Conservation (phyloP, 2,113 vertebrate genomes). For the Mormyrus iriodes region DNA sequence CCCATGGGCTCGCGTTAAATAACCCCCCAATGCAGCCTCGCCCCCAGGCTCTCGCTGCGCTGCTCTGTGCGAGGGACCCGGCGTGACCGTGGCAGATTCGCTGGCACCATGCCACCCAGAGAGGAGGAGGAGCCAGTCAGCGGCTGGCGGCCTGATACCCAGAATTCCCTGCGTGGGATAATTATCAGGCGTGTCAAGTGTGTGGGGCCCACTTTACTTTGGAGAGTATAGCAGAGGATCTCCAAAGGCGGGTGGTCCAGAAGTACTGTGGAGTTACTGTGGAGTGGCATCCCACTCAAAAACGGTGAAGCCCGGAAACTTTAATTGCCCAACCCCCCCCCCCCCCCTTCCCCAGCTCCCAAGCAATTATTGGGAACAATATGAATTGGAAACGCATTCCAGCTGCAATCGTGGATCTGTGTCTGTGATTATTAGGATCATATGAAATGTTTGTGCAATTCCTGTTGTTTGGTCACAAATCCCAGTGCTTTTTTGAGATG, state of each 20-base stretch:
- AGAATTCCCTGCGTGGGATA: background rate
- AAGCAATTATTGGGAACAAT: background rate
- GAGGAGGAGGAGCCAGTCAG: background rate
- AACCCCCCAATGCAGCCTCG: too few relatives aligned
- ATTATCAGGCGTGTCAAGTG: background rate
- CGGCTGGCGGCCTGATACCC: background rate
- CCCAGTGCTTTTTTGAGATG: background rate
- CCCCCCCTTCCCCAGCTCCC: background rate
- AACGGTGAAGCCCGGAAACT: background rate
- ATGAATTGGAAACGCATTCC: background rate
- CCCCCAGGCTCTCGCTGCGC: background rate
- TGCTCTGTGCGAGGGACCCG: background rate
- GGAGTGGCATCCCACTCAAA: background rate
- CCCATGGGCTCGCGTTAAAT: background rate
- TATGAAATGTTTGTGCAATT: background rate
- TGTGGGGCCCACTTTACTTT: background rate
- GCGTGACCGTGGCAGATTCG: background rate
- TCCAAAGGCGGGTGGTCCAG: background rate
- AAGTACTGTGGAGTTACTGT: background rate
- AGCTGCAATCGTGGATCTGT: background rate
- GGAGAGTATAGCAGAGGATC: background rate
- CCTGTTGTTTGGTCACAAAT: background rate
- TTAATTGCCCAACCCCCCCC: background rate
- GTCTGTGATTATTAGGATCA: background rate
- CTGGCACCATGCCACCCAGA: background rate